Conservation (phyloP, 2,797 vertebrate species). For the Margarornis squamiger region DNA sequence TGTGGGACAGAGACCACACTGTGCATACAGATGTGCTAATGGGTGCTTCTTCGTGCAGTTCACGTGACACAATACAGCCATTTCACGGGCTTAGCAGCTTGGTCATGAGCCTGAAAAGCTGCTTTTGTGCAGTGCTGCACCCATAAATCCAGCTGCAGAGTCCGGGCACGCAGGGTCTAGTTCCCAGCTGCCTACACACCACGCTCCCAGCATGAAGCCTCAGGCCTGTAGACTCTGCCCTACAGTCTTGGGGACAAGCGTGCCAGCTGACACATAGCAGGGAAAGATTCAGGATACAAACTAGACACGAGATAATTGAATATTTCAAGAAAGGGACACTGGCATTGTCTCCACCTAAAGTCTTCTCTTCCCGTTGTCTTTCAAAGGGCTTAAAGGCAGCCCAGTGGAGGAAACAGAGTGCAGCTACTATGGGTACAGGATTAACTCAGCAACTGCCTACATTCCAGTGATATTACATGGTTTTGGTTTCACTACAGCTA, state of each 20-base stretch:
- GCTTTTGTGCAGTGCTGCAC: not conserved
- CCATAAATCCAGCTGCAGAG: not conserved
- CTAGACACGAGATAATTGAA: not conserved
- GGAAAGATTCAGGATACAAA: not conserved
- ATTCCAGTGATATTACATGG: not conserved
- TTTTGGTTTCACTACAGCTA: not conserved
- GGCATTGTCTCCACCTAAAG: not conserved
- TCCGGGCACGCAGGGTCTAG: not conserved
- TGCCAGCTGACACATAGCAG: not conserved
- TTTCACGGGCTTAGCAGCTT: not conserved
- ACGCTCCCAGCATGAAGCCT: not conserved
- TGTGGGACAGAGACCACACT: not conserved
- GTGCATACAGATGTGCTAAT: accelerated
- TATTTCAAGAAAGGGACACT: not conserved
- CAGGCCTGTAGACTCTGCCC: not conserved
- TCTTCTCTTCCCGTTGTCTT: not conserved
- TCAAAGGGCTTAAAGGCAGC: not conserved
- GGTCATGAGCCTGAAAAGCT: not conserved
- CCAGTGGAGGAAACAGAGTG: not conserved
- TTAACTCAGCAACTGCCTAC: not conserved
- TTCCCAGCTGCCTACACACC: not conserved
- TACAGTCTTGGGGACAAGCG: accelerated
- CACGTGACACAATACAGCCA: accelerated
- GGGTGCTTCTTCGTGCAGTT: not conserved
- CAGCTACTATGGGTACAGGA: not conserved